Conservation (phyloP, 2,888 invertebrate genomes). For the Eupithecia abbreviata region DNA sequence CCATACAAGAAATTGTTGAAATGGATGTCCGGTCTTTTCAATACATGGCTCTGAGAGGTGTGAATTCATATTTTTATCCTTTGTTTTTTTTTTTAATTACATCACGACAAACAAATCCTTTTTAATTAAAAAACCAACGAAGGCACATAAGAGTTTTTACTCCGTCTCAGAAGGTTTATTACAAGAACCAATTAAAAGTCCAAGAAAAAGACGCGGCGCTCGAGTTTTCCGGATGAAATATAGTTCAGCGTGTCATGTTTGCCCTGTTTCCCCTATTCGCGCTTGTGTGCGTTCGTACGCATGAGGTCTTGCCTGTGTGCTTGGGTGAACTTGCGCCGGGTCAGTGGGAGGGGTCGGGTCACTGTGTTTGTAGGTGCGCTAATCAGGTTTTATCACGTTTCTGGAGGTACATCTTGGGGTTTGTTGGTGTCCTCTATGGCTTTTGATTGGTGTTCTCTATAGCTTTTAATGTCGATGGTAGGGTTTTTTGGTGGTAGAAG, state of each 20-base stretch:
- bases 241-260: conserved; percentile 57
- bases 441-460: not conserved
- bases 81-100: not conserved
- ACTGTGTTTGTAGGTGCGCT: conserved; percentile 74
- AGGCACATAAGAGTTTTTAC: not conserved
- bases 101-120: not conserved
- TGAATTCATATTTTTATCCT: not conserved
- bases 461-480: not conserved
- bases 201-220: conserved; percentile 47
- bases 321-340: conserved; percentile 50
- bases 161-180: not conserved
- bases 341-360: conserved; percentile 65
- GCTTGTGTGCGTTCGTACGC: conserved; percentile 48
- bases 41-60: not conserved
- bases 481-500: not conserved
- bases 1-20: not conserved
- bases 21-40: not conserved
- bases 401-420: conserved; percentile 38
- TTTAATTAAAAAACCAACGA: not conserved
- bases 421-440: not conserved
- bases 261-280: conserved; percentile 49
- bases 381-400: conserved; percentile 63
- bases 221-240: conserved; percentile 48
- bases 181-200: conserved; percentile 28
- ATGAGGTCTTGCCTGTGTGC: conserved; percentile 42